Percentiles rank a stretch among this genome's conserved stretches.
These are phyloP conservation scores for Alcis repandata DNA, from an alignment of 2,888 invertebrate genomes.

Conservation along the genomic window DNA sequence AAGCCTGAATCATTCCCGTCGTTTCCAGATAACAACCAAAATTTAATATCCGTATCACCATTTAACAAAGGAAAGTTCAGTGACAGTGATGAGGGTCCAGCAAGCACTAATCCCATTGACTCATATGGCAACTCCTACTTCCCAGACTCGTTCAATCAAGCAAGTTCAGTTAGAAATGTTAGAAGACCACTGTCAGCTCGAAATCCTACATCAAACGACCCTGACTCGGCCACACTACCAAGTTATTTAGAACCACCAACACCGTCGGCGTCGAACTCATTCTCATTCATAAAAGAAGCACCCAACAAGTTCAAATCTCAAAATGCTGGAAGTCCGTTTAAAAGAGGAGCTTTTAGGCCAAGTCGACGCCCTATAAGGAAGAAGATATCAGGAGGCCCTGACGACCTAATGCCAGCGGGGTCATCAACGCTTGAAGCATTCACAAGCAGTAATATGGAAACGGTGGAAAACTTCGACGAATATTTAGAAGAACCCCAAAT, in stretches of 20 bases:
- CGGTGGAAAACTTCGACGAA: constrained; percentile 71
- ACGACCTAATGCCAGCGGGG: constrained; percentile 78
- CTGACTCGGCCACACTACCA: constrained; percentile 74
- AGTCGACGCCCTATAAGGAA: constrained; percentile 78
- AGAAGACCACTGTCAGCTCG: constrained; percentile 68
- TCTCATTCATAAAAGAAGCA: constrained; percentile 70
- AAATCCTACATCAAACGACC: constrained; percentile 58
- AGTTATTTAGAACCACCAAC: constrained; percentile 83
- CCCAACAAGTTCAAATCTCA: constrained; percentile 69
- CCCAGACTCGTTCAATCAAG: constrained; percentile 79
- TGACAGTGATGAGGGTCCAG: constrained; percentile 66
- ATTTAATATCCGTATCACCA: constrained; percentile 71
- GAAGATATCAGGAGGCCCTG: constrained; percentile 74
- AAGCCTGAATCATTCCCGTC: constrained; percentile 73
- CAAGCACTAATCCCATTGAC: constrained; percentile 66
- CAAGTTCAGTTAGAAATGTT: constrained; percentile 73
- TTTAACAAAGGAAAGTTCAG: constrained; percentile 63
- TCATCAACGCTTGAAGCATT: constrained; percentile 73
- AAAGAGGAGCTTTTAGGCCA: constrained; percentile 74
- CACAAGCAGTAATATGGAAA: constrained; percentile 62
- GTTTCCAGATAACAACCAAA: constrained; percentile 70
- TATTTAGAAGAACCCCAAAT: constrained; percentile 68
- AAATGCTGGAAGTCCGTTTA: constrained; percentile 67
- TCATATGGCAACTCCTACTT: constrained; percentile 80
- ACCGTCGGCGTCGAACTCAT: constrained; percentile 71